Evolutionary conservation across 2,113 vertebrate species (phyloP).

Genomic region (Perca flavescens): DNA sequence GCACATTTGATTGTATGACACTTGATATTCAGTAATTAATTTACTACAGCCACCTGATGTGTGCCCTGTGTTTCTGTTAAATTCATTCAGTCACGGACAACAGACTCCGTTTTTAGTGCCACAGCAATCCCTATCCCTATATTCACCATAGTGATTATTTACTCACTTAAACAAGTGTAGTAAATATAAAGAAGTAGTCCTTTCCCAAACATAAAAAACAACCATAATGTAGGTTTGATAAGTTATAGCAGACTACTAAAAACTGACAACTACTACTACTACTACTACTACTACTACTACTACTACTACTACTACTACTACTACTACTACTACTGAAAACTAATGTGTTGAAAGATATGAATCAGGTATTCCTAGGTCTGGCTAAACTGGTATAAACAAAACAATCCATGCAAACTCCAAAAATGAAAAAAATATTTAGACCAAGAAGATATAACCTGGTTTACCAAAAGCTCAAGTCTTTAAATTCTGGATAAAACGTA

Average conservation of each 20-base stretch:
- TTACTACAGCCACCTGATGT: background rate
- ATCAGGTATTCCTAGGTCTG: background rate
- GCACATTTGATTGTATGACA: background rate
- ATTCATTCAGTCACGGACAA: background rate
- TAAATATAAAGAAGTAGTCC: background rate
- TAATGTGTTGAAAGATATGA: background rate
- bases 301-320: too few species aligned
- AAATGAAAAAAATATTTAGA: background rate
- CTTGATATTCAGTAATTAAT: background rate
- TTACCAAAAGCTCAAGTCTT: constrained; percentile 5
- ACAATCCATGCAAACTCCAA: background rate
- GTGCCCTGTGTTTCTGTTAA: background rate
- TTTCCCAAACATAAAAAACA: background rate
- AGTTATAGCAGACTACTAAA: background rate
- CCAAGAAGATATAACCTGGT: constrained; percentile 3
- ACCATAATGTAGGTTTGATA: background rate
- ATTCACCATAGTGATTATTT: background rate
- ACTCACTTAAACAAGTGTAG: background rate
- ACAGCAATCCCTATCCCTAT: background rate
- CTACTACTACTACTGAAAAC: too few species aligned
- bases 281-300: too few species aligned
- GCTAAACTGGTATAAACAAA: background rate
- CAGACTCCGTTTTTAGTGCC: background rate
- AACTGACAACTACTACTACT: too few species aligned
- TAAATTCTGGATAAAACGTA: constrained; percentile 22